A percentile compares a stretch with the other conserved stretches of the same genome.
Evolutionary conservation across 1,140 invertebrate genomes (phyloP).

Genomic region (Portunus trituberculatus): DNA sequence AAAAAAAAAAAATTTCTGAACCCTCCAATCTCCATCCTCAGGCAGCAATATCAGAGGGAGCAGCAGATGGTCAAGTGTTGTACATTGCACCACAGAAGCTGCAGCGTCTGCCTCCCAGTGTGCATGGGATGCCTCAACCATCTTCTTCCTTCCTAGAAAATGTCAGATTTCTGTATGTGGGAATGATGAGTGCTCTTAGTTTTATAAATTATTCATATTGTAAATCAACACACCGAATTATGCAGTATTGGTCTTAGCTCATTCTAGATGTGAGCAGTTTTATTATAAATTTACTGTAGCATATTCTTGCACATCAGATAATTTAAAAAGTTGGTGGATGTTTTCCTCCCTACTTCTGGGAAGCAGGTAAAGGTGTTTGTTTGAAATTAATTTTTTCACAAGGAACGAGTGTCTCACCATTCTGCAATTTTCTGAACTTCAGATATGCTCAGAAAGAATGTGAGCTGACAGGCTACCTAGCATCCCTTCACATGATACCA

Average conservation of each 20-base stretch:
- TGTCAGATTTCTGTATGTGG: slow-evolving; percentile 55
- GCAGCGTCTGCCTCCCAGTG: slow-evolving; percentile 26
- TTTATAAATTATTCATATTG: too few species aligned
- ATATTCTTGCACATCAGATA: not conserved
- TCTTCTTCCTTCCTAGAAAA: slow-evolving; percentile 34
- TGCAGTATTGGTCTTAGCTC: not conserved
- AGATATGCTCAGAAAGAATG: slow-evolving; percentile 41
- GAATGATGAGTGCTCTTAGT: not conserved
- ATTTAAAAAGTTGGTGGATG: not conserved
- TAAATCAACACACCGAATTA: too few species aligned
- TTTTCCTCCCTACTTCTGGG: too few species aligned
- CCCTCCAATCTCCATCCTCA: not conserved
- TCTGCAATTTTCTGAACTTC: not conserved
- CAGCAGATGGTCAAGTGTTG: slow-evolving; percentile 40
- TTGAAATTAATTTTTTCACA: not conserved
- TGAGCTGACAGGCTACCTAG: slow-evolving; percentile 33
- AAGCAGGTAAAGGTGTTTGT: not conserved
- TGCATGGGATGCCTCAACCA: slow-evolving; percentile 45
- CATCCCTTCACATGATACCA: slow-evolving; percentile 55
- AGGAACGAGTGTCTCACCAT: not conserved
- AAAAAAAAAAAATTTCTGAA: too few species aligned
- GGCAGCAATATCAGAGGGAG: slow-evolving; percentile 53
- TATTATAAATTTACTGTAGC: not conserved
- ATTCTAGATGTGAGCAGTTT: not conserved
- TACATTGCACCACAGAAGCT: slow-evolving; percentile 54